These are phyloP conservation scores for Lucilia sericata DNA, from an alignment of 1,140 invertebrate species.

Conservation along the genomic window DNA sequence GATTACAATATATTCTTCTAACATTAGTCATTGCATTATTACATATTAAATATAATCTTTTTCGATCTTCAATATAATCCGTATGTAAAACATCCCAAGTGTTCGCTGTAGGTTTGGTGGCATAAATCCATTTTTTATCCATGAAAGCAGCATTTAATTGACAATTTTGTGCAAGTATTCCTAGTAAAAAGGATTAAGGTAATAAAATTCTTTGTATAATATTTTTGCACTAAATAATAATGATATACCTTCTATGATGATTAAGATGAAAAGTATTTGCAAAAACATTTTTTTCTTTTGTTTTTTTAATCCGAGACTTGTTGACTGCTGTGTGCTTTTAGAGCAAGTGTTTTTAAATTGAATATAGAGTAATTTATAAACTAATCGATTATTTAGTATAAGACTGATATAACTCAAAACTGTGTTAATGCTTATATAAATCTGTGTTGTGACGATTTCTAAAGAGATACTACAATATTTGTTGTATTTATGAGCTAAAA, in stretches of 20 bases:
- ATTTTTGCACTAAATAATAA: background rate
- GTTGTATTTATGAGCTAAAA: too few species aligned
- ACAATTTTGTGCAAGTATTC: background rate
- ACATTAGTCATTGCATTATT: background rate
- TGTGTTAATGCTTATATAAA: too few species aligned
- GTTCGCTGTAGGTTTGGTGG: background rate
- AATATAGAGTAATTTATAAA: too few species aligned
- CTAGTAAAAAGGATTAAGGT: background rate
- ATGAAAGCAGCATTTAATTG: background rate
- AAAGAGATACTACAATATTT: too few species aligned
- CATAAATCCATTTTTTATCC: background rate
- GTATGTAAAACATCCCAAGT: conserved; percentile 1
- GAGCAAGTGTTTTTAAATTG: too few species aligned
- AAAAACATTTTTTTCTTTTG: background rate
- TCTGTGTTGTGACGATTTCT: too few species aligned
- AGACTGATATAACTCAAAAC: too few species aligned
- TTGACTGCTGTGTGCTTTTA: background rate
- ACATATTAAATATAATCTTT: background rate
- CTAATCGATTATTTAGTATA: too few species aligned
- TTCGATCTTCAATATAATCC: background rate
- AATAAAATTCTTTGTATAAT: background rate
- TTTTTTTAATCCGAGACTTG: background rate
- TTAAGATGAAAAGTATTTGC: background rate
- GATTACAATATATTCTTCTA: background rate
- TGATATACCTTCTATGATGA: background rate